These are phyloP conservation scores for Sylvilagus bachmani DNA, from an alignment of 2,113 vertebrate species.

Conservation along the genomic window DNA sequence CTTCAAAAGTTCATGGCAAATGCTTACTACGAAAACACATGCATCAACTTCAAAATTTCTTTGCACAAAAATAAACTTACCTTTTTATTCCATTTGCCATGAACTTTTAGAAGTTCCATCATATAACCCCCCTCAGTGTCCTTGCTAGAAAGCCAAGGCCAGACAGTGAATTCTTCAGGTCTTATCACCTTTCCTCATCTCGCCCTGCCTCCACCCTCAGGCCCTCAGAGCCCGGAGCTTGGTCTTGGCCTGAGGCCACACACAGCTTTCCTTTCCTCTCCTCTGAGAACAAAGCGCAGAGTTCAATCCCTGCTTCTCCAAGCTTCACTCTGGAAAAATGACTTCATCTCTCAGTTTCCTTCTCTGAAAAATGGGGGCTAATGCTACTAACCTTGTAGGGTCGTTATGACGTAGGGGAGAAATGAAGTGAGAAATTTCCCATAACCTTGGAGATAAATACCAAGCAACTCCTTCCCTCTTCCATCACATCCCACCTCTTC, in stretches of 20 bases:
- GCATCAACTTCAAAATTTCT: no score
- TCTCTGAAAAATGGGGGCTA: background rate
- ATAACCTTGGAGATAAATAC: conserved; percentile 49
- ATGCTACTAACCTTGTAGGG: background rate
- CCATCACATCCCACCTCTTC: background rate
- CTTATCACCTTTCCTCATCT: background rate
- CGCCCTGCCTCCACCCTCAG: no score
- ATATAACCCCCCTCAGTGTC: rapidly evolving
- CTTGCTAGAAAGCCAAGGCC: background rate
- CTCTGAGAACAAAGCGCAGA: background rate
- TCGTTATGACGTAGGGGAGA: background rate
- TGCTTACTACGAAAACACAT: no score
- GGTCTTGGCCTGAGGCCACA: background rate
- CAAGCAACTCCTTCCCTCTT: background rate
- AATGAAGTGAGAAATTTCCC: conserved; percentile 60
- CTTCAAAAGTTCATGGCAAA: no score
- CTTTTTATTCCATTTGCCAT: no score
- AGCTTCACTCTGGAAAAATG: background rate
- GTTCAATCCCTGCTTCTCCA: background rate
- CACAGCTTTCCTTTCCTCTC: background rate
- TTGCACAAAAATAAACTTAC: no score
- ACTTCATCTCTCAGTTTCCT: conserved; percentile 47
- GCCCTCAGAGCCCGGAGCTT: background rate
- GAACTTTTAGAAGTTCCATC: no score
- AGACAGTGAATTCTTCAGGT: background rate